Evolutionary conservation across 2,113 vertebrate genomes (phyloP), one percentile per base, ranked within the genome.

Genomic region (cat (Felis catus)): DNA sequence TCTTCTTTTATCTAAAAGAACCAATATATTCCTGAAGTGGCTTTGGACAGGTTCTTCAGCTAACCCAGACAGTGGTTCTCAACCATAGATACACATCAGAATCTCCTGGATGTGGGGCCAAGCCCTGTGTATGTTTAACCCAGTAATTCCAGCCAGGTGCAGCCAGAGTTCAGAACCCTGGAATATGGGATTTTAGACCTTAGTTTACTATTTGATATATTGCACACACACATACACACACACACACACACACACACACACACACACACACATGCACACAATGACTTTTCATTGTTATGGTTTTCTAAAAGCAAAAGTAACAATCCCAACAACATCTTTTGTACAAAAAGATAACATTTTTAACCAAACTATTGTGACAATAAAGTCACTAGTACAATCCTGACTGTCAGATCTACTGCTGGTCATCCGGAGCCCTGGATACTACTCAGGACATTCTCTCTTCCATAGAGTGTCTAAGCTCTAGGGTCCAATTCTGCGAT

Each of bases 271-370:
- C 39, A 48, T 1, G 12, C n/a, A 39, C 10, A 16, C 7, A 13
- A 41, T 66, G 83, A 41, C 8, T 65, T 92, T 84, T 74, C 23
- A 80, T 65, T 81, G 48, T 15, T 63, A 80, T 27, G 5, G 16
- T 39, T 80, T 92, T 87, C 53, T 92, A 79, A 87, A 81, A 88
- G 68, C 55, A 88, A 82, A 96, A 74, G 16, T 31, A 82, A 68
- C 36, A 58, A 66, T 96, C 29, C 41, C 82, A 80, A 51, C 27
- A 27, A 71, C 15, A 21, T 58, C 71, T 86, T 63, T 79, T n/a
- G 33, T 11, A 89, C 15, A 65, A 65, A 18, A 83, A 74, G 29
- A 78, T 95, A 66, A 63, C 36, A 55, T 68, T 61, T 68, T 68
- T 78, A 84, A 55, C 58, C 48, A 63, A 85, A 65, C 33, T 58